These are phyloP conservation scores for Lagorchestes hirsutus DNA, from an alignment of 2,797 vertebrate species.

Conservation along the genomic window DNA sequence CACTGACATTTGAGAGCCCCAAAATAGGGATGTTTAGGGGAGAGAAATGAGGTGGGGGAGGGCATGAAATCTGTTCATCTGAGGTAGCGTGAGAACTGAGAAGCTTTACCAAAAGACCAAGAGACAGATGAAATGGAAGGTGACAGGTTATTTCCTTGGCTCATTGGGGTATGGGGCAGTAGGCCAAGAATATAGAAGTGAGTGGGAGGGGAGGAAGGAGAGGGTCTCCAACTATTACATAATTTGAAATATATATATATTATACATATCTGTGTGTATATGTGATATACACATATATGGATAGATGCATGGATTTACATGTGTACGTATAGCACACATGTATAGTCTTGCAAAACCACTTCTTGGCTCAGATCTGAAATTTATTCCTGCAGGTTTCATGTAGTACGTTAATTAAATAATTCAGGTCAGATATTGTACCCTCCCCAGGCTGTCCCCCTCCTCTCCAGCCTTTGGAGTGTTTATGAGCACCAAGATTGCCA, in stretches of 20 bases:
- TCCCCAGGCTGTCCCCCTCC: not conserved
- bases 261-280: not conserved
- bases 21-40: slow-evolving; percentile 74
- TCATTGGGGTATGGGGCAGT: not conserved
- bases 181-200: not conserved
- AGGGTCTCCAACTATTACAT: not conserved
- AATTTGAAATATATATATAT: not conserved
- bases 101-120: not conserved
- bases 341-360: slow-evolving; percentile 35
- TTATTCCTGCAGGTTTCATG: not conserved
- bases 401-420: slow-evolving; percentile 27
- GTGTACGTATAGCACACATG: not conserved
- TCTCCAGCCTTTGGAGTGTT: not conserved
- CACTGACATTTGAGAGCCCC: slow-evolving; percentile 80
- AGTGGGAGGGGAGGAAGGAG: not conserved
- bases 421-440: not conserved
- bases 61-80: not conserved
- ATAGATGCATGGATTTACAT: not conserved
- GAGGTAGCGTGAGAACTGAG: not conserved
- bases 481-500: not conserved
- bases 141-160: not conserved
- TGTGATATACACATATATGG: not conserved
- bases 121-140: not conserved
- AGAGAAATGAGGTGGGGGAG: slow-evolving; percentile 46
- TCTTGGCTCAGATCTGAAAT: slow-evolving; percentile 31